Base-by-base conservation (phyloP, 2,888 invertebrate genomes). In the Ischnus inquisitorius region DNA sequence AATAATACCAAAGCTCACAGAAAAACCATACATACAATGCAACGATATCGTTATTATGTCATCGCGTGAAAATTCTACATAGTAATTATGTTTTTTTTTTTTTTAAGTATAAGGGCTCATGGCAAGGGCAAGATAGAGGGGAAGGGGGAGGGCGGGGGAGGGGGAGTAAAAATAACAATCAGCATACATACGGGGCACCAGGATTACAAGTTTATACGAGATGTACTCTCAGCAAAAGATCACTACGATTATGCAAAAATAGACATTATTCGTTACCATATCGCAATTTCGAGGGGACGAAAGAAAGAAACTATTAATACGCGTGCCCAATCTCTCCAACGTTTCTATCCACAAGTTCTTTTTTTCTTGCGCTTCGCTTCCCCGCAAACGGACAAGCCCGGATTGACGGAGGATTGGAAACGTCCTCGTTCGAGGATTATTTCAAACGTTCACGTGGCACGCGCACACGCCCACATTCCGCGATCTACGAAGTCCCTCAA, bases 231-330 rank as follows among this genome's bases (percentile, higher is more conserved):
- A 88, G 75, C 69, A 91, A 90, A 91, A 88, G 93, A 94, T 94
- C 93, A 94, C 94, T 94, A 95, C 94, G 92, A 93, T 94, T 89
- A 95, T 94, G 94, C 94, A 95, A 94, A 94, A 93, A 93, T 94
- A 93, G 92, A 93, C 88, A 91, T 94, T 93, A 88, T 82, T 80
- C 60, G 64, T 69, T 75, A 81, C 48, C 64, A 8, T 28, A 46
- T 62, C 51, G 60, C 51, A 41, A 54, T 69, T 67, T 74, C 62
- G 62, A 74, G 39, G 28, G 19, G 39, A 78, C 39, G 39, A 71
- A 79, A 71, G 57, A 62, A 78, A 54, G 75, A 62, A 60, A 77
- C 43, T 57, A 69, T 60, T 43, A 77, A 57, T 60, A 22, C 72
- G 71, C 68, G 62, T 19, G 46, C 22, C 64, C 80, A n/a, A 60